Base-by-base conservation (phyloP, 2,113 vertebrate genomes). In the Micronycteris hirsuta region DNA sequence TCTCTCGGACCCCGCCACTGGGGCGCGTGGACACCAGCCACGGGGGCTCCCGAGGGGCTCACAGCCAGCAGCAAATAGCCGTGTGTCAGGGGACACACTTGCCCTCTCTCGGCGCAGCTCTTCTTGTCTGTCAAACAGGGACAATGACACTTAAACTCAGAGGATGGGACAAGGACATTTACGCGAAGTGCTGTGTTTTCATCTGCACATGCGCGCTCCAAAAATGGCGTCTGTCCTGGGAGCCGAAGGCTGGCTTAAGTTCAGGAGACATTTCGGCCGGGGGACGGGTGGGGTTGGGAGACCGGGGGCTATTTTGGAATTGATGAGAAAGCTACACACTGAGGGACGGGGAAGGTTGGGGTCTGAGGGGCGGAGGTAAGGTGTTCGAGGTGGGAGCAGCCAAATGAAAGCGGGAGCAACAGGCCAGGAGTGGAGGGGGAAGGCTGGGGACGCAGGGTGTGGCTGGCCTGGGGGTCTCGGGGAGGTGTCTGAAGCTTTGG, bases 161-260 rank as follows among this genome's bases (percentile, higher is more conserved):
- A 82, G 13, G 4, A 7, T 1, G 5, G 83, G 41, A 43, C 12
- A 0, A 26, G 20, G 31, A 22, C 52, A n/a, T 33, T 28, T 8
- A 2, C 13, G 41, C 58, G 8, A 0, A n/a, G 49, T 16, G 43
- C 77, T 24, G 0, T 4, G 16, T 20, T 8, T 14, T 2, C 2
- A 12, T 65, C 28, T 0, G 1, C 20, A 12, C 20, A 15, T 0
- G 0, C 0, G 2, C 1, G 3, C 33, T 7, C 73, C 36, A 4
- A 19, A 2, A 26, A 11, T 8, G 31, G 11, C 17, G 56, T 58
- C 56, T 3, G 7, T 19, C 26, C 8, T 20, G 15, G 11, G 8
- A 11, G 24, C 20, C 28, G 14, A 7, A 24, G 56, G 20, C 67
- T 15, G 7, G 26, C 9, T 24, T 19, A 41, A 31, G 22, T 28